phyloP scores from a whole-genome alignment of 2,888 invertebrate species.

The Gisinianus flammeolus region DNA sequence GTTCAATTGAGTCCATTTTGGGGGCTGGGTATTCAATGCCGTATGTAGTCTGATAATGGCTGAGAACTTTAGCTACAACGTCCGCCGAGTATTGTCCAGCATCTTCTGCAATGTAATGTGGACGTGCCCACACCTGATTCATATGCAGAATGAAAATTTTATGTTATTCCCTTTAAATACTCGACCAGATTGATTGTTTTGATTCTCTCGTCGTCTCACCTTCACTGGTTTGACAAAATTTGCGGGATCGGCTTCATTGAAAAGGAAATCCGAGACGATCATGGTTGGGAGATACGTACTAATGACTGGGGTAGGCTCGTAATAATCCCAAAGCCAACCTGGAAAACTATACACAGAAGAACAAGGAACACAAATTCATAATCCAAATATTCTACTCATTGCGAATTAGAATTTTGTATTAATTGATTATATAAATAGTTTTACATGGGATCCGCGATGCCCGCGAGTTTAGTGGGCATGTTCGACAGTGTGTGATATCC shows the following conservation, averaged over 20 bases:
- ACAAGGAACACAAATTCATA: too few species aligned
- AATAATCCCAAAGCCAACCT: conserved; percentile 45
- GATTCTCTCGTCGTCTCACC: neutral
- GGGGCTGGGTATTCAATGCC: conserved; percentile 4
- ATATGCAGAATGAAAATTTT: neutral
- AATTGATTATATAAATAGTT: too few species aligned
- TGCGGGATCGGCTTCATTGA: neutral
- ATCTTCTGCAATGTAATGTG: neutral
- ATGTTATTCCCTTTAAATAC: too few species aligned
- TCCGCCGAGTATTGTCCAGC: neutral
- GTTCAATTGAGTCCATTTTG: conserved; percentile 46
- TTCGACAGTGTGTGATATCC: conserved; percentile 45
- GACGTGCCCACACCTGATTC: neutral
- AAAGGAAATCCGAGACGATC: conserved; percentile 50
- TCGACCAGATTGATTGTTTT: neutral
- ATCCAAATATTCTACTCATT: too few species aligned
- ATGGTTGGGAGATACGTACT: conserved; percentile 47
- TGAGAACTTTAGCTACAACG: neutral
- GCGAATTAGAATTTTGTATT: too few species aligned
- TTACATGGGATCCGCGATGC: conserved; percentile 1
- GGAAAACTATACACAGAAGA: neutral
- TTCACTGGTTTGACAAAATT: neutral
- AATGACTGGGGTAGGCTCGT: conserved; percentile 37
- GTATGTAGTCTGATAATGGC: neutral
- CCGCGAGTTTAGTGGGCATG: conserved; percentile 27